These are phyloP conservation scores for Drosophila peninsularis DNA, from an alignment of 2,888 invertebrate genomes.

Conservation along the genomic window DNA sequence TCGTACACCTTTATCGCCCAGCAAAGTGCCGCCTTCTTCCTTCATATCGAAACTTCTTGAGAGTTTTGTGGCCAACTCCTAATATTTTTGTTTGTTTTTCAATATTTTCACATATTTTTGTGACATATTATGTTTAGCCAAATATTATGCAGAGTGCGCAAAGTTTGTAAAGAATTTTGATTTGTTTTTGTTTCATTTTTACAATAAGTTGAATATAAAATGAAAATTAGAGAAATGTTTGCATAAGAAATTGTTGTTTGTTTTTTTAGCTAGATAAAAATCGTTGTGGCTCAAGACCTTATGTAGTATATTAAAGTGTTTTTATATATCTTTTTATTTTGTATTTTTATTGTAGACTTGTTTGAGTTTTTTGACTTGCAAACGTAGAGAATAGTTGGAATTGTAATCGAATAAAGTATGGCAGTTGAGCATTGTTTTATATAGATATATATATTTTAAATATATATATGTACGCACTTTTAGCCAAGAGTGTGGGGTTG, in stretches of 20 bases:
- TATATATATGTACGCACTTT: slow-evolving; percentile 27
- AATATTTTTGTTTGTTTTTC: slow-evolving; percentile 72
- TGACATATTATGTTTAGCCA: slow-evolving; percentile 35
- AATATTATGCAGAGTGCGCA: slow-evolving; percentile 65
- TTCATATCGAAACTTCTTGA: slow-evolving; percentile 95
- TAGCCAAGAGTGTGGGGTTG: slow-evolving; percentile 27
- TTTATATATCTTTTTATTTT: slow-evolving; percentile 5
- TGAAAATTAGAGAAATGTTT: slow-evolving; percentile 74
- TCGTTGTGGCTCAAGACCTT: slow-evolving; percentile 31
- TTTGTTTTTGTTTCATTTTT: slow-evolving; percentile 44
- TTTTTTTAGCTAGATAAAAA: slow-evolving; percentile 39
- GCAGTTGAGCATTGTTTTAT: slow-evolving; percentile 33
- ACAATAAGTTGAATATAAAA: slow-evolving; percentile 70
- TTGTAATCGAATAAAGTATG: slow-evolving; percentile 62
- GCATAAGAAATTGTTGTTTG: slow-evolving; percentile 71
- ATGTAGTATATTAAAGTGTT: slow-evolving; percentile 9
- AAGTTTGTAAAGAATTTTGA: slow-evolving; percentile 55
- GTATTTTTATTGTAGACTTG: background rate
- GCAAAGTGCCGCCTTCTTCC: slow-evolving; percentile 90
- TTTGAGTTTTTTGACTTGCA: slow-evolving; percentile 62
- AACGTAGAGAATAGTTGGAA: slow-evolving; percentile 56
- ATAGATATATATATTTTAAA: slow-evolving; percentile 6
- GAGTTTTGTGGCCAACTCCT: slow-evolving; percentile 94
- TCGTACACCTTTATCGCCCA: slow-evolving; percentile 89
- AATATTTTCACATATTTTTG: slow-evolving; percentile 29